These are phyloP conservation scores for Stegophylla sp. DNA, from an alignment of 2,888 invertebrate species.

Conservation along the genomic window DNA sequence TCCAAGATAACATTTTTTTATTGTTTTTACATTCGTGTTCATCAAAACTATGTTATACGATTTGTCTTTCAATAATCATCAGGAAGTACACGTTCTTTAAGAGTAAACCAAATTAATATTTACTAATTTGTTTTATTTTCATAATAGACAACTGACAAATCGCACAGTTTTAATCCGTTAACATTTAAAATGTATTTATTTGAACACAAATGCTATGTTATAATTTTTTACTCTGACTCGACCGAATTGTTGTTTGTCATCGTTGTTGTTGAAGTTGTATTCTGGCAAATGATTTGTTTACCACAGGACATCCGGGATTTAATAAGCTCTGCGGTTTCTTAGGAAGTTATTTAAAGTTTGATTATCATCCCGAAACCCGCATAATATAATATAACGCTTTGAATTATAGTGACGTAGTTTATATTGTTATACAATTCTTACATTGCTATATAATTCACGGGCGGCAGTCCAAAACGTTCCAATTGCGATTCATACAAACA, in stretches of 20 bases:
- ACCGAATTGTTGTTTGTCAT: conserved; percentile 15
- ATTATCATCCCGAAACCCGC: background rate
- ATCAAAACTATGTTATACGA: no score
- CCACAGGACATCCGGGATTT: conserved; percentile 19
- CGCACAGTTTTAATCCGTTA: background rate
- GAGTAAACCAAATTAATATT: no score
- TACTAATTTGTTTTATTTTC: no score
- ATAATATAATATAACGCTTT: conserved; percentile 25
- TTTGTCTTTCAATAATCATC: no score
- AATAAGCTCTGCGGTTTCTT: conserved; percentile 22
- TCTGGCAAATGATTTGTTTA: conserved; percentile 14
- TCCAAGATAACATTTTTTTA: no score
- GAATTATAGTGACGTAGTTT: conserved; percentile 7
- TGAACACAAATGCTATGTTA: background rate
- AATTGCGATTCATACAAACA: no score
- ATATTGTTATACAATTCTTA: no score
- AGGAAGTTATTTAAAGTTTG: conserved; percentile 18
- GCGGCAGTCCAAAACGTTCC: no score
- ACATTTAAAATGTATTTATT: background rate
- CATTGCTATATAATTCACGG: no score
- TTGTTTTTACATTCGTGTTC: no score
- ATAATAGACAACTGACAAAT: background rate
- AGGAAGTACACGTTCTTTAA: no score
- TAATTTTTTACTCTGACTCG: background rate
- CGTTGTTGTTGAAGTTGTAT: conserved; percentile 1